Percentiles rank a stretch among this genome's conserved stretches.
These are phyloP conservation scores for Apteryx owenii DNA, from an alignment of 2,113 vertebrate species.

Conservation along the genomic window DNA sequence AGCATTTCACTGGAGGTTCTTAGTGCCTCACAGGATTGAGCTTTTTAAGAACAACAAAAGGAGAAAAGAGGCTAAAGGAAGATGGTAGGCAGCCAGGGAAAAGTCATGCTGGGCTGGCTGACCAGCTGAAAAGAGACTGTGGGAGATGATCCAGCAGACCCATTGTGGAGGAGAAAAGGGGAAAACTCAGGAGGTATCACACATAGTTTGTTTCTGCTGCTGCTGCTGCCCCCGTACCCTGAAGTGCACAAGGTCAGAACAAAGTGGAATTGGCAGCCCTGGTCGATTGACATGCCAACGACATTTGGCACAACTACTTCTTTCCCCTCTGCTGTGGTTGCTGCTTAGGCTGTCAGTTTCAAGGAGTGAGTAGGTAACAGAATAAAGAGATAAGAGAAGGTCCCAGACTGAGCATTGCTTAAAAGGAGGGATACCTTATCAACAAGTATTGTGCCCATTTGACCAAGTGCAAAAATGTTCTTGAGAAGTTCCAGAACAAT, in stretches of 20 bases:
- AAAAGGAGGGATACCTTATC: not conserved
- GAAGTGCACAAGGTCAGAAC: not conserved
- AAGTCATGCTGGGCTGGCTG: not conserved
- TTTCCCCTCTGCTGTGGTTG: not conserved
- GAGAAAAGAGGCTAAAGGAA: not conserved
- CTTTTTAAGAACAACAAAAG: slow-evolving; percentile 8
- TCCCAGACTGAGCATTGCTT: not conserved
- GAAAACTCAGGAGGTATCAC: not conserved
- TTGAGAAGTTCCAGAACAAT: not conserved
- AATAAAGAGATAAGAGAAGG: not conserved
- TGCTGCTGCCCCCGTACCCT: not conserved
- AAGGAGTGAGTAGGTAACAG: not conserved
- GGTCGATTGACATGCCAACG: not conserved
- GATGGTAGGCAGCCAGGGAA: slow-evolving; percentile 22
- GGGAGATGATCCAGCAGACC: not conserved
- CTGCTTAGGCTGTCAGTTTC: not conserved
- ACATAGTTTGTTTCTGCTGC: not conserved
- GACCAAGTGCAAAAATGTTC: not conserved
- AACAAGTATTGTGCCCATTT: not conserved
- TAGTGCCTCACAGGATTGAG: not conserved
- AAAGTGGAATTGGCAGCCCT: not conserved
- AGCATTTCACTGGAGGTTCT: not conserved
- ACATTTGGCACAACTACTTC: not conserved
- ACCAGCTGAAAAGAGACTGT: not conserved
- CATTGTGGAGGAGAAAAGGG: not conserved